These are phyloP conservation scores for Hystrix brachyura DNA, from an alignment of 2,113 vertebrate genomes.

Conservation along the genomic window DNA sequence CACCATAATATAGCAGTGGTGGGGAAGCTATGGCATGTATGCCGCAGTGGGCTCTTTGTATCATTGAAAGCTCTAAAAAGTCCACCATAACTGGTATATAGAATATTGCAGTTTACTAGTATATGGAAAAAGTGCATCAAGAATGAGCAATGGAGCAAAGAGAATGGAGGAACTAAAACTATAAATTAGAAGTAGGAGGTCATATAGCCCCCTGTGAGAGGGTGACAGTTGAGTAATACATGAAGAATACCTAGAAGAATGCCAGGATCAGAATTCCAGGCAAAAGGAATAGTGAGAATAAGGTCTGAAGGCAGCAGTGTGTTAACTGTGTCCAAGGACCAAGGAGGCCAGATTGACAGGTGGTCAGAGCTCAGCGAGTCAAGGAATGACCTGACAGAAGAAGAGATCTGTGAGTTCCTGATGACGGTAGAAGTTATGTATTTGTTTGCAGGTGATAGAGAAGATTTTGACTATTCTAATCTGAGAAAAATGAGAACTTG, in stretches of 20 bases:
- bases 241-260: neutral
- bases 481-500: neutral
- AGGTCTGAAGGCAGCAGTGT: neutral
- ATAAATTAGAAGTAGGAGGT: neutral
- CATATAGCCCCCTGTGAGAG: neutral
- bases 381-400: rapidly evolving
- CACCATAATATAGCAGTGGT: no score
- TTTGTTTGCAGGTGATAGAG: neutral
- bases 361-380: neutral
- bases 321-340: neutral
- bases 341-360: neutral
- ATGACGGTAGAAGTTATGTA: neutral
- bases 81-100: neutral
- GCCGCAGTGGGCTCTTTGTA: neutral
- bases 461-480: neutral
- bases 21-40: neutral
- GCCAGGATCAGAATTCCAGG: neutral
- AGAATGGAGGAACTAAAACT: neutral
- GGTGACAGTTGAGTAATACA: neutral
- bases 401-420: neutral
- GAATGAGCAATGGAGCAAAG: neutral
- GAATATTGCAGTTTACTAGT: neutral
- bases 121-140: neutral
- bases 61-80: neutral
- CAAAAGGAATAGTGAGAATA: neutral